These are phyloP conservation scores for Mactromeris polynyma DNA, from an alignment of 2,888 invertebrate genomes.

Conservation along the genomic window DNA sequence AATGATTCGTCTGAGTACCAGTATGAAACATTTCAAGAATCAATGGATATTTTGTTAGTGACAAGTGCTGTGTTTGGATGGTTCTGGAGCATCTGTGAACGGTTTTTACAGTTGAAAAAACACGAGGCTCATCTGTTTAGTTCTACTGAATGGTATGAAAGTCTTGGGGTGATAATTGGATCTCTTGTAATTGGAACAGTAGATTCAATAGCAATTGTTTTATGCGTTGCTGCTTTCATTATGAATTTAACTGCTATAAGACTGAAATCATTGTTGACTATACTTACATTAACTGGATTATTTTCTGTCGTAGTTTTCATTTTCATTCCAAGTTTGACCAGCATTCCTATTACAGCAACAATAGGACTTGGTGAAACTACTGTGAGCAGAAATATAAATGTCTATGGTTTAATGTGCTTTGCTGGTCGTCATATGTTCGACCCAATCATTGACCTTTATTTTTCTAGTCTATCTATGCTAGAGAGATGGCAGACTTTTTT, in stretches of 20 bases:
- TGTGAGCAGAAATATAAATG: conserved; percentile 74
- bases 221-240: conserved; percentile 80
- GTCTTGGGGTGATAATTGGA: conserved; percentile 83
- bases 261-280: conserved; percentile 82
- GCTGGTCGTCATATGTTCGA: conserved; percentile 80
- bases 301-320: conserved; percentile 74
- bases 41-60: conserved; percentile 84
- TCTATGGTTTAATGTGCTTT: conserved; percentile 84
- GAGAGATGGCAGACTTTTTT: conserved; percentile 85
- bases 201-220: conserved; percentile 77
- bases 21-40: conserved; percentile 80
- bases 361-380: conserved; percentile 4
- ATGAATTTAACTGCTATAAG: conserved; percentile 83
- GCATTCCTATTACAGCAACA: background rate
- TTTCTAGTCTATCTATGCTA: conserved; percentile 82
- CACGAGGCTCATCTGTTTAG: conserved; percentile 74
- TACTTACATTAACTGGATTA: conserved; percentile 75
- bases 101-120: conserved; percentile 74
- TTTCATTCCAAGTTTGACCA: conserved; percentile 77
- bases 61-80: conserved; percentile 79
- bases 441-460: conserved; percentile 84
- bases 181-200: conserved; percentile 77
- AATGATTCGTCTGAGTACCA: conserved; percentile 76
- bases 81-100: conserved; percentile 80
- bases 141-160: conserved; percentile 79